These are phyloP conservation scores for Coptodon rendalli DNA, from an alignment of 2,113 vertebrate genomes.

Conservation along the genomic window DNA sequence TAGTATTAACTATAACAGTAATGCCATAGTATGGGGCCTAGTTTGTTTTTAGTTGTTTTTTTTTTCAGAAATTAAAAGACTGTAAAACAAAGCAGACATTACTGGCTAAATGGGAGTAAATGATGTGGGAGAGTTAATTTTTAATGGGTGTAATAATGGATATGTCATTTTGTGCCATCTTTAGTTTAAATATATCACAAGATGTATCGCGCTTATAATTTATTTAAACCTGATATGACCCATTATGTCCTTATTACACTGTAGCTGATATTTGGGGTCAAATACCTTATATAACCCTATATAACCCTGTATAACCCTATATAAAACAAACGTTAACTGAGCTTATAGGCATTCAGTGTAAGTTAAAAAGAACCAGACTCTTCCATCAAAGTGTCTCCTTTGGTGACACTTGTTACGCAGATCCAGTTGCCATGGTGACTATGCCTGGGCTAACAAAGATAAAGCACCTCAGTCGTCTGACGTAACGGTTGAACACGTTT, in stretches of 20 bases:
- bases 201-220: not conserved
- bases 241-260: not conserved
- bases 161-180: not conserved
- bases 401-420: conserved; percentile 29
- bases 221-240: not conserved
- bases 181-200: not conserved
- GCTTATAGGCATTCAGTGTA: not conserved
- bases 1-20: not conserved
- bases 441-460: conserved; percentile 40
- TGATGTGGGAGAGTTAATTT: not conserved
- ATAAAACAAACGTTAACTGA: not conserved
- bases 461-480: conserved; percentile 36
- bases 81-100: not conserved
- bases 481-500: conserved; percentile 1
- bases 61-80: not conserved
- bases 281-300: not conserved
- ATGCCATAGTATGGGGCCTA: not conserved
- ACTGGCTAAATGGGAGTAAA: not conserved
- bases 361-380: not conserved
- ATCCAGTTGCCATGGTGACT: conserved; percentile 65
- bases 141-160: conserved; percentile 31
- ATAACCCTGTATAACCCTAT: not conserved
- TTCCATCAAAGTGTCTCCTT: conserved; percentile 23
- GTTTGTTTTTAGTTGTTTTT: not conserved
- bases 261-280: not conserved